Percentiles rank a stretch among this genome's conserved stretches.
These are phyloP conservation scores for Anguilla obscura DNA, from an alignment of 2,797 vertebrate genomes.

Conservation along the genomic window DNA sequence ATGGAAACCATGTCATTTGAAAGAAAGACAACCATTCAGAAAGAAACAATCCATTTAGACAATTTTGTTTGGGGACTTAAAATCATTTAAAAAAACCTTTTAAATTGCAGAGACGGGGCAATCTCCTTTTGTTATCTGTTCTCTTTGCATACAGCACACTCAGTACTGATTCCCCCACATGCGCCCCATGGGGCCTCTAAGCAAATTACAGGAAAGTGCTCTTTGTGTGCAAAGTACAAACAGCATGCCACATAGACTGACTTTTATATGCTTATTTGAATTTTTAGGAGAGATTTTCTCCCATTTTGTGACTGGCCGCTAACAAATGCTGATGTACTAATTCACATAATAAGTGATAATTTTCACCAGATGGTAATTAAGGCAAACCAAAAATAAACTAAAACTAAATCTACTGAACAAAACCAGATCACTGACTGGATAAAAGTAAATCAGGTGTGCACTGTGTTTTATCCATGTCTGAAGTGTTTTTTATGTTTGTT, in stretches of 20 bases:
- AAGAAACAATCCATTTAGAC: neutral
- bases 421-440: neutral
- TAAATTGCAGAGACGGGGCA: neutral
- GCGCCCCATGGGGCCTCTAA: neutral
- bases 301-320: neutral
- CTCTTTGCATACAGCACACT: neutral
- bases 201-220: conserved; percentile 3
- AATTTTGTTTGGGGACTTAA: neutral
- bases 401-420: neutral
- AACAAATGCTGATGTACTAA: neutral
- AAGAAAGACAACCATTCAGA: neutral
- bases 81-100: neutral
- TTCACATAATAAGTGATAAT: neutral
- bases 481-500: neutral
- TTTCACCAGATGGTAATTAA: neutral
- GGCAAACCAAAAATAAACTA: neutral
- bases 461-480: neutral
- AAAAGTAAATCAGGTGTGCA: neutral
- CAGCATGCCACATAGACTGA: neutral
- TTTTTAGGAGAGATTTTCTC: neutral
- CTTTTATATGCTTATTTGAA: neutral
- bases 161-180: neutral
- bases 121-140: neutral
- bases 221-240: neutral
- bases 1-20: neutral